Conservation (phyloP, 2,888 invertebrate species). For the Apamea sordens region DNA sequence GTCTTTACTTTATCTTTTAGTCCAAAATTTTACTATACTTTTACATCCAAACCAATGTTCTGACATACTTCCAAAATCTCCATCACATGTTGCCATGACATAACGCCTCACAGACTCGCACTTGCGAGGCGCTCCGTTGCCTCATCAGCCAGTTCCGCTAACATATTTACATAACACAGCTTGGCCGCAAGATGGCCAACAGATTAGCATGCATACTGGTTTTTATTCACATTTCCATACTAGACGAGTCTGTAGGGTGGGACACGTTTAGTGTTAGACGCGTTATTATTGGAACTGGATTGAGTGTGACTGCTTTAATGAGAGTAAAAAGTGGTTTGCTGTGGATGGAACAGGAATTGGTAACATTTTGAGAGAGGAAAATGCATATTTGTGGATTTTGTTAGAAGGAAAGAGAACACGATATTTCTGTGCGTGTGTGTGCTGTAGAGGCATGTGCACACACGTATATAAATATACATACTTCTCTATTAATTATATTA, state of each 20-base stretch:
- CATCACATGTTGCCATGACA: conserved; percentile 42
- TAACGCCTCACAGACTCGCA: conserved; percentile 40
- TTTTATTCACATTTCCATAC: conserved; percentile 47
- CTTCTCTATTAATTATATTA: neutral
- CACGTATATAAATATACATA: neutral
- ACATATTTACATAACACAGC: conserved; percentile 59
- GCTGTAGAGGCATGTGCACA: neutral
- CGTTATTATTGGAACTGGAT: conserved; percentile 34
- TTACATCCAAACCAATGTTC: neutral
- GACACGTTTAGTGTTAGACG: conserved; percentile 41
- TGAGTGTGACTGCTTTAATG: conserved; percentile 26
- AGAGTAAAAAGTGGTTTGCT: conserved; percentile 19
- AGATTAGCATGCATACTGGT: conserved; percentile 57
- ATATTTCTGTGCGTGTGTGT: neutral
- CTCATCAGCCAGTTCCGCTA: conserved; percentile 62
- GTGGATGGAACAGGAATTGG: neutral
- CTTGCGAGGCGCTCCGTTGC: conserved; percentile 48
- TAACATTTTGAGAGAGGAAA: neutral
- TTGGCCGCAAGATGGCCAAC: conserved; percentile 37
- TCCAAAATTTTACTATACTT: neutral
- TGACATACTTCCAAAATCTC: neutral
- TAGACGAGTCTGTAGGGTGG: conserved; percentile 31
- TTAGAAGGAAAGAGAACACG: neutral
- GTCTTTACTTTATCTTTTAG: neutral
- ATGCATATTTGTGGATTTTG: neutral